phyloP scores from a whole-genome alignment of 2,113 vertebrate genomes.

The Anthoscopus minutus region DNA sequence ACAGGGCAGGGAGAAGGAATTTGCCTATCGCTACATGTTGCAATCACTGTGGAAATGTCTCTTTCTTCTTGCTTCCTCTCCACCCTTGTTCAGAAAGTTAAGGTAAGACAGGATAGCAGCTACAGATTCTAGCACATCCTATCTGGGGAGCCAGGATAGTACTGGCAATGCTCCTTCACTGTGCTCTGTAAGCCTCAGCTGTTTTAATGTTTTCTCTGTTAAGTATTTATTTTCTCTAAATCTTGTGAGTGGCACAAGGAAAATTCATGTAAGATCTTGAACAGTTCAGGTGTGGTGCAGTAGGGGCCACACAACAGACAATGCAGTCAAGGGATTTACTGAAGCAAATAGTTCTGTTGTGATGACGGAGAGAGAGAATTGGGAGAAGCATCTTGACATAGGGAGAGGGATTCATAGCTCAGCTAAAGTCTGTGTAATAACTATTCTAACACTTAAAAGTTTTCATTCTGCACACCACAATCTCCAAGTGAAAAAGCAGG shows the following conservation, averaged over 20 bases:
- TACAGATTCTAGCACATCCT: background rate
- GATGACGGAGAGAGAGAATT: background rate
- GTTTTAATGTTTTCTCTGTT: background rate
- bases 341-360: background rate
- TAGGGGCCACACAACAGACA: background rate
- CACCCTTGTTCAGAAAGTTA: background rate
- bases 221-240: background rate
- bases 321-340: background rate
- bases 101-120: background rate
- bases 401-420: background rate
- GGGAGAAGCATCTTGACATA: background rate
- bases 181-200: background rate
- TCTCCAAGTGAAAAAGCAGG: background rate
- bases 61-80: slow-evolving; percentile 8
- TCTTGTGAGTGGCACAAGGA: background rate
- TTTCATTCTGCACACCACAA: background rate
- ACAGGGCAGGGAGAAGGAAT: slow-evolving; percentile 32
- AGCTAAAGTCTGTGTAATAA: background rate
- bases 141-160: background rate
- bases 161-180: background rate
- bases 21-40: background rate
- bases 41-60: background rate
- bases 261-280: background rate
- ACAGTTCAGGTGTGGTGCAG: background rate
- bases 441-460: background rate